A percentile compares a stretch with the other conserved stretches of the same genome.
Evolutionary conservation across 2,797 vertebrate genomes (phyloP).

Genomic region (Taenioides sp.): DNA sequence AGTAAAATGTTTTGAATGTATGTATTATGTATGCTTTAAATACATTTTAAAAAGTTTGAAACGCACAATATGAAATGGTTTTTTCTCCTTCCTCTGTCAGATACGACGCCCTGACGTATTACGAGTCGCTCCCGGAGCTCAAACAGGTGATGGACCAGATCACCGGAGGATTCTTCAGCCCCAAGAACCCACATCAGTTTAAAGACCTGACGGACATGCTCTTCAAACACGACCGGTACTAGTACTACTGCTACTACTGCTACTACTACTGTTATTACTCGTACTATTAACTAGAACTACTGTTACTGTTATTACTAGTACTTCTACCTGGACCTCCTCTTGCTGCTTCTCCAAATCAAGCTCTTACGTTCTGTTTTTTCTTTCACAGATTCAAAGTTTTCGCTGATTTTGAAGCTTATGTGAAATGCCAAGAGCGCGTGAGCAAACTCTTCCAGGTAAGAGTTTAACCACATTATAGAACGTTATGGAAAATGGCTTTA

Average conservation of each 20-base stretch:
- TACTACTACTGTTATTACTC: not conserved
- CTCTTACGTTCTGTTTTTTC: not conserved
- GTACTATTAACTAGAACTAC: not conserved
- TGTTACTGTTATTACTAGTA: not conserved
- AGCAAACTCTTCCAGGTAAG: slow-evolving; percentile 92
- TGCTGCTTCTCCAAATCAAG: not conserved
- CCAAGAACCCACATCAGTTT: slow-evolving; percentile 87
- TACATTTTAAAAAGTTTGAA: too few species aligned
- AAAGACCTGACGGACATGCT: slow-evolving; percentile 90
- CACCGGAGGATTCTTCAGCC: slow-evolving; percentile 87
- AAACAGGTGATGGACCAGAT: slow-evolving; percentile 92
- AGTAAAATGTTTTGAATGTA: too few species aligned
- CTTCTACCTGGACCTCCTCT: too few species aligned
- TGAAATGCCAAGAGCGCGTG: slow-evolving; percentile 90
- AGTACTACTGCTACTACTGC: not conserved
- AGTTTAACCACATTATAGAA: too few species aligned
- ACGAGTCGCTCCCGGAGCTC: slow-evolving; percentile 85
- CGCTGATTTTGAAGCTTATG: slow-evolving; percentile 91
- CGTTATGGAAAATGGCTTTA: too few species aligned
- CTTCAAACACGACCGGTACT: slow-evolving; percentile 89
- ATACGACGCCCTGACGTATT: slow-evolving; percentile 87
- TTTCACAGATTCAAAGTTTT: slow-evolving; percentile 92
- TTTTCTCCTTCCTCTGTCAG: too few species aligned
- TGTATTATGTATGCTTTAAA: too few species aligned
- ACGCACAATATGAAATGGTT: too few species aligned